Evolutionary conservation across 2,888 invertebrate species (phyloP).

Genomic region (Scaptomyza parva): DNA sequence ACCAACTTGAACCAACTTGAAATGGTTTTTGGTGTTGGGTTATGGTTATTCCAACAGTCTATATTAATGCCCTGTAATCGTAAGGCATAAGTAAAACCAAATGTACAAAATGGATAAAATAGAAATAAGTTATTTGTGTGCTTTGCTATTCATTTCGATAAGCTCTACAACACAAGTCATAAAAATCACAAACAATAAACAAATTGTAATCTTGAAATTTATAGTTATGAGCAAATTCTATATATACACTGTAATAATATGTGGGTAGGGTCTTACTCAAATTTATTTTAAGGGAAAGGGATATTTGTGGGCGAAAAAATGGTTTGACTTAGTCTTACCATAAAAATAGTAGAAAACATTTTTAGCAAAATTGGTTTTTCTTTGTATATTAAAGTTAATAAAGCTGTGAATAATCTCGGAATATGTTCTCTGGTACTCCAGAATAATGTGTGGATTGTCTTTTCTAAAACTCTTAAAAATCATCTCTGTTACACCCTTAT

Average conservation of each 20-base stretch:
- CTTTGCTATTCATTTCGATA: background rate
- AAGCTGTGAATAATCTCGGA: too few relatives aligned
- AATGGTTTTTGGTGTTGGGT: too few relatives aligned
- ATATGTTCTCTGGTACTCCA: too few relatives aligned
- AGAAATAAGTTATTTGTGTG: background rate
- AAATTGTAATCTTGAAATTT: background rate
- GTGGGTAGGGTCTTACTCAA: background rate
- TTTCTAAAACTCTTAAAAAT: too few relatives aligned
- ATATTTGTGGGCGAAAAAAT: background rate
- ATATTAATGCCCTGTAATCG: conserved; percentile 40
- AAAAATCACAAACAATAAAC: conserved; percentile 1
- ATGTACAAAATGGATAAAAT: conserved; percentile 1
- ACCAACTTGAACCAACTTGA: conserved; percentile 18
- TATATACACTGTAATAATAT: background rate
- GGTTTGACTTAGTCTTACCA: too few relatives aligned
- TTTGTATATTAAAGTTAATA: too few relatives aligned
- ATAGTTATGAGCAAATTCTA: background rate
- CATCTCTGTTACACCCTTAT: too few relatives aligned
- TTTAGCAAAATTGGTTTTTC: too few relatives aligned
- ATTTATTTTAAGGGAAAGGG: background rate
- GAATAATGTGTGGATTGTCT: too few relatives aligned
- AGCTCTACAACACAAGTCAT: background rate
- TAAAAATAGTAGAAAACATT: too few relatives aligned
- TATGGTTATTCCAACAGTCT: background rate
- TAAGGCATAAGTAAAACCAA: conserved; percentile 19